A percentile compares a stretch with the other conserved stretches of the same genome.
Evolutionary conservation across 2,113 vertebrate species (phyloP).

Genomic region (Phrynosoma platyrhinos): DNA sequence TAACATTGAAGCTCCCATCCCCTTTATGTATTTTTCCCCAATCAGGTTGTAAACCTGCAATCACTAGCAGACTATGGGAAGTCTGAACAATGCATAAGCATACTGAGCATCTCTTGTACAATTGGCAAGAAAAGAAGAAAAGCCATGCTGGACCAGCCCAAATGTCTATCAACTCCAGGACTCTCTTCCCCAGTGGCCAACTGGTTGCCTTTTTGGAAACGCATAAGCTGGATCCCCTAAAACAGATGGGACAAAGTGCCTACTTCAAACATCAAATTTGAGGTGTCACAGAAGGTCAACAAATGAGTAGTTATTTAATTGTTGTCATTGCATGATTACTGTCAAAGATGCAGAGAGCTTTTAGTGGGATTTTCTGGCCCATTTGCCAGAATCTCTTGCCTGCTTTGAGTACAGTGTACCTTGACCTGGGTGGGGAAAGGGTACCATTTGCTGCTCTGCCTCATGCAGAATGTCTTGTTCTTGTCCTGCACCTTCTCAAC

Average conservation of each 20-base stretch:
- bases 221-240: too few species aligned
- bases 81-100: not conserved
- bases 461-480: not conserved
- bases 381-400: not conserved
- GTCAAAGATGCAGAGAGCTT: not conserved
- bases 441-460: not conserved
- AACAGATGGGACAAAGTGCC: not conserved
- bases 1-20: constrained; percentile 67
- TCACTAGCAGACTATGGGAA: not conserved
- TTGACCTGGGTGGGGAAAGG: not conserved
- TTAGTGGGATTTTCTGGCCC: not conserved
- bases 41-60: not conserved
- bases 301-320: not conserved
- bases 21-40: not conserved
- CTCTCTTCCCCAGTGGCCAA: not conserved
- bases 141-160: not conserved
- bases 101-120: not conserved
- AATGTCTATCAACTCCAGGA: not conserved
- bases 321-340: not conserved
- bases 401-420: not conserved
- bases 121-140: not conserved
- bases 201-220: not conserved
- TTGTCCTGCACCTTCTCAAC: too few species aligned
- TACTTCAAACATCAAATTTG: not conserved
- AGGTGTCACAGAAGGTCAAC: not conserved